Evolutionary conservation across 2,888 invertebrate species (phyloP).

Genomic region (Geotrupes spiniger): DNA sequence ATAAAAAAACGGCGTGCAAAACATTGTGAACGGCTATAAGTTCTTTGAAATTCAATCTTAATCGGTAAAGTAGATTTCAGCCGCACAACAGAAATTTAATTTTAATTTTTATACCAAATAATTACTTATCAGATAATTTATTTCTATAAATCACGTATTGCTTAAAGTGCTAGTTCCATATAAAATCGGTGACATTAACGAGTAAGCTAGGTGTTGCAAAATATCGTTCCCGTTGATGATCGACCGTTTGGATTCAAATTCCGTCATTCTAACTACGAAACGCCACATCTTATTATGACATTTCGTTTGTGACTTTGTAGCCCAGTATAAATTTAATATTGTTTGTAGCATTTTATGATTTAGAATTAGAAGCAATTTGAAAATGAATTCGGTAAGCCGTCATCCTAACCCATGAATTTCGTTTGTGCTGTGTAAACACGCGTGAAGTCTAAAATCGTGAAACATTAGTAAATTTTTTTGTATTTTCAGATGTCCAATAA

Average conservation of each 20-base stretch:
- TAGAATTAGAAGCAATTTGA: conserved; percentile 6
- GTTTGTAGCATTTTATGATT: conserved; percentile 22
- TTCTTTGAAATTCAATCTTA: too few relatives aligned
- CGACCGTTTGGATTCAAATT: not conserved
- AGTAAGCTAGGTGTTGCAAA: too few relatives aligned
- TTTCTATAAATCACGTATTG: too few relatives aligned
- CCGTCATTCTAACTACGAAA: conserved; percentile 5
- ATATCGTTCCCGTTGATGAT: too few relatives aligned
- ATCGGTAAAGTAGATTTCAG: too few relatives aligned
- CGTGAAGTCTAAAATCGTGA: not conserved
- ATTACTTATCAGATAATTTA: too few relatives aligned
- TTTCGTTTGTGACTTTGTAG: conserved; percentile 17
- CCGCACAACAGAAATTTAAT: too few relatives aligned
- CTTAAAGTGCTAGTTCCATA: too few relatives aligned
- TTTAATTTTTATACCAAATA: too few relatives aligned
- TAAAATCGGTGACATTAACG: too few relatives aligned
- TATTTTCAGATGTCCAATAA: conserved; percentile 70
- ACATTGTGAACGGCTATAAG: too few relatives aligned
- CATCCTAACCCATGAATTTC: not conserved
- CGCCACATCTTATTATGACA: conserved; percentile 21
- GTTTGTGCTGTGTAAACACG: conserved; percentile 3
- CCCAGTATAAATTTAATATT: conserved; percentile 20
- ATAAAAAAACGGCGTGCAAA: too few relatives aligned
- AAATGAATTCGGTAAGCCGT: conserved; percentile 23
- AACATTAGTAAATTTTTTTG: not conserved